Evolutionary conservation across 1,140 invertebrate species (phyloP).

Genomic region (Tetramorium parvispinum): DNA sequence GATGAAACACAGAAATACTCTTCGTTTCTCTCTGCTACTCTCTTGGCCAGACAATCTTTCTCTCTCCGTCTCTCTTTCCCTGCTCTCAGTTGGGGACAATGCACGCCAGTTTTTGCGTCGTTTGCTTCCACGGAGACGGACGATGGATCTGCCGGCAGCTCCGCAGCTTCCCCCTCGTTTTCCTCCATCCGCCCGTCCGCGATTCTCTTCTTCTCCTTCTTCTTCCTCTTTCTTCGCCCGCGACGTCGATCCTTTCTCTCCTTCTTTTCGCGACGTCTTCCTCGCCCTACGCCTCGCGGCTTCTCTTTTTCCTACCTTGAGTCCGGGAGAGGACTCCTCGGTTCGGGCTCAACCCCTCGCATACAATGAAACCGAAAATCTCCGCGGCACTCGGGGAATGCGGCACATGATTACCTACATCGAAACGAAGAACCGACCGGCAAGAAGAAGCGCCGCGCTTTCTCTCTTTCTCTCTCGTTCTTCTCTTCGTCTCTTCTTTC

Average conservation of each 20-base stretch:
- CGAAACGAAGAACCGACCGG: constrained; percentile 64
- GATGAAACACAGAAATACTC: constrained; percentile 62
- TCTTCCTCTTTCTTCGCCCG: constrained; percentile 9
- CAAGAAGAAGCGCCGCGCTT: constrained; percentile 70
- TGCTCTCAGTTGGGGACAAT: constrained; percentile 80
- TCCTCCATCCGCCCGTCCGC: constrained; percentile 54
- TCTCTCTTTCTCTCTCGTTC: constrained; percentile 9
- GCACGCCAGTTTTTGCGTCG: constrained; percentile 84
- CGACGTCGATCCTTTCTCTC: constrained; percentile 12
- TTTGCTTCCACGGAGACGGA: constrained; percentile 79
- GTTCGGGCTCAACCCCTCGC: constrained; percentile 68
- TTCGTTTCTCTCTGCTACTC: constrained; percentile 28
- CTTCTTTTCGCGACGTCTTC: constrained; percentile 58
- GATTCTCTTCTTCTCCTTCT: not conserved
- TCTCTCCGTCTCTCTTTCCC: constrained; percentile 63
- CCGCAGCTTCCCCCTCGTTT: constrained; percentile 35
- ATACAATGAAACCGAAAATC: constrained; percentile 83
- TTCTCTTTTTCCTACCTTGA: constrained; percentile 61
- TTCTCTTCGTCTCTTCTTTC: not conserved
- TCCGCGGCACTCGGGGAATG: constrained; percentile 78
- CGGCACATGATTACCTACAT: constrained; percentile 81
- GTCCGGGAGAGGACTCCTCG: constrained; percentile 47
- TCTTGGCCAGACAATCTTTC: not conserved
- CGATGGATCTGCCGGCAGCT: constrained; percentile 73
- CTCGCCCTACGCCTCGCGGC: constrained; percentile 53